Conservation (phyloP, 2,888 invertebrate genomes). For the Leptodirus hochenwartii region DNA sequence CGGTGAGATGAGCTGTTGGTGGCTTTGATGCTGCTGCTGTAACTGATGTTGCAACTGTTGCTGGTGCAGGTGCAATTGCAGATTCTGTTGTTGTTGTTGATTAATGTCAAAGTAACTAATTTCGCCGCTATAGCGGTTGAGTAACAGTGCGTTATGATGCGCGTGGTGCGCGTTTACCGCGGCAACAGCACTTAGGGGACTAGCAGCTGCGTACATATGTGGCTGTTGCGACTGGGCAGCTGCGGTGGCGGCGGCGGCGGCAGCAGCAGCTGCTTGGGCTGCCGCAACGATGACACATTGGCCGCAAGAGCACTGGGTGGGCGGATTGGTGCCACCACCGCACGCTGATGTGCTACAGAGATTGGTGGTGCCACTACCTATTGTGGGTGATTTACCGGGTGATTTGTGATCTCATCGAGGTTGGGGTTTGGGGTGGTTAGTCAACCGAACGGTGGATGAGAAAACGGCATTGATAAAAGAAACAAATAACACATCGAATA, state of each 20-base stretch:
- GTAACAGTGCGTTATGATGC: constrained; percentile 28
- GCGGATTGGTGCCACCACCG: no score
- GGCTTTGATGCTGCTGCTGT: constrained; percentile 7
- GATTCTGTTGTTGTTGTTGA: constrained; percentile 5
- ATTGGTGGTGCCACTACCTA: no score
- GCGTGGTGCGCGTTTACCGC: constrained; percentile 22
- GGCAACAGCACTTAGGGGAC: constrained; percentile 30
- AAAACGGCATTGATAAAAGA: no score
- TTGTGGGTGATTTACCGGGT: no score
- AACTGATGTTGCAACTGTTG: constrained; percentile 6
- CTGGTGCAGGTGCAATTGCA: constrained; percentile 6
- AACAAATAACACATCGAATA: no score
- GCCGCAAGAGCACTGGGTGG: no score
- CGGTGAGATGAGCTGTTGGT: constrained; percentile 6
- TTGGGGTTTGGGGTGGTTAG: no score
- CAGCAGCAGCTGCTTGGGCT: no score
- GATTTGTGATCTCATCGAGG: no score
- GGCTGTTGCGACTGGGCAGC: constrained; percentile 26
- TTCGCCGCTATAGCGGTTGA: constrained; percentile 27
- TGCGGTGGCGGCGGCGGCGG: constrained; percentile 25
- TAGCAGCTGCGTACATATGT: constrained; percentile 35
- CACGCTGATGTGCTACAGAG: no score
- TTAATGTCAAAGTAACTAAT: constrained; percentile 29
- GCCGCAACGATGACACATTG: no score
- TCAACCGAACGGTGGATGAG: no score